These are phyloP conservation scores for Indicator indicator DNA, from an alignment of 2,113 vertebrate genomes.

Conservation along the genomic window DNA sequence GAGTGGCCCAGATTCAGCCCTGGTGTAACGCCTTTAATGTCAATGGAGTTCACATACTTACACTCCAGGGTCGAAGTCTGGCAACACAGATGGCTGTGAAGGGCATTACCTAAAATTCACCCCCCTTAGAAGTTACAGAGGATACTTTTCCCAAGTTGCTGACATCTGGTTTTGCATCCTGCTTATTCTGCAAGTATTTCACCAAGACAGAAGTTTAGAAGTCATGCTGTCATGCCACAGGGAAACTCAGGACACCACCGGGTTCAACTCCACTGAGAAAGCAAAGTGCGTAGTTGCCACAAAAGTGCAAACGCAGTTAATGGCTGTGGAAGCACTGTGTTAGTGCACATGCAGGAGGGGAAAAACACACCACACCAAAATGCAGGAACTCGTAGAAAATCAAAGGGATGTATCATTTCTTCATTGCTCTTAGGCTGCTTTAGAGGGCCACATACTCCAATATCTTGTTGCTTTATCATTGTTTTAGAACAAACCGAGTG, in stretches of 20 bases:
- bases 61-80: not conserved
- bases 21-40: not conserved
- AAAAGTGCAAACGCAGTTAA: constrained; percentile 66
- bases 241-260: constrained; percentile 34
- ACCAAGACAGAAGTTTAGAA: constrained; percentile 58
- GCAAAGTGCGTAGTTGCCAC: constrained; percentile 72
- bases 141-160: not conserved
- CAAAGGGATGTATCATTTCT: not conserved
- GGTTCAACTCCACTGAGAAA: constrained; percentile 56
- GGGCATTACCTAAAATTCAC: not conserved
- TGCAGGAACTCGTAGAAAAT: constrained; percentile 27
- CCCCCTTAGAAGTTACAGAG: not conserved
- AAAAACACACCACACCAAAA: not conserved
- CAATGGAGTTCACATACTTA: not conserved
- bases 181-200: constrained; percentile 62
- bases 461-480: not conserved
- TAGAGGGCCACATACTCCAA: constrained; percentile 4
- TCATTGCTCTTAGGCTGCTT: constrained; percentile 29
- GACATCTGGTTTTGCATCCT: not conserved
- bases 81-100: not conserved
- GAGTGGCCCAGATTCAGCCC: not conserved
- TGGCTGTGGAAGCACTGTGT: constrained; percentile 10
- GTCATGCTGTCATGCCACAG: constrained; percentile 40
- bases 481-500: not conserved
- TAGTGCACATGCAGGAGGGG: not conserved